These are phyloP conservation scores for Pararge aegeria DNA, from an alignment of 1,140 invertebrate species.

Conservation along the genomic window DNA sequence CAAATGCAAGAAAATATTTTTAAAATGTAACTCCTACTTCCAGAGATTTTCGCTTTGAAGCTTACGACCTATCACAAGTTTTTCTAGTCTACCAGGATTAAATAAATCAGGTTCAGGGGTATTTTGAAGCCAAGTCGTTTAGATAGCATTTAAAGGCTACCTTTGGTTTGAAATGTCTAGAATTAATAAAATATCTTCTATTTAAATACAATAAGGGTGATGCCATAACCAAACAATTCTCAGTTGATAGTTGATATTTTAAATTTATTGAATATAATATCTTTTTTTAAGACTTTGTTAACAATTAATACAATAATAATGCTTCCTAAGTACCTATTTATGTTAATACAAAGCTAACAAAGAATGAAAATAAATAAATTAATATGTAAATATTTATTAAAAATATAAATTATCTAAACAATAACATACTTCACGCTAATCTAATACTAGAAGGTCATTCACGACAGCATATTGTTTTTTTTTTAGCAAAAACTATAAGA, in stretches of 20 bases:
- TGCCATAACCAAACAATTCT: too few species aligned
- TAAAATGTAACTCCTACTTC: too few species aligned
- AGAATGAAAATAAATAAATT: constrained; percentile 43
- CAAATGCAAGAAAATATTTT: too few species aligned
- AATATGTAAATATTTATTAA: constrained; percentile 51
- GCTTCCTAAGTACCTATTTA: constrained; percentile 24
- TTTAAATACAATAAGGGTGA: too few species aligned
- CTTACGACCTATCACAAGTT: too few species aligned
- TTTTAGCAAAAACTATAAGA: constrained; percentile 53
- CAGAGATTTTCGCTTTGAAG: too few species aligned
- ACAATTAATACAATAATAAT: constrained; percentile 26
- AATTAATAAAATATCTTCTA: too few species aligned
- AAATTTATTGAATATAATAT: neutral
- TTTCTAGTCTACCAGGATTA: too few species aligned
- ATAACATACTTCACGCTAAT: constrained; percentile 57
- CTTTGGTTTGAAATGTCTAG: too few species aligned
- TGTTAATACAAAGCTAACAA: constrained; percentile 28
- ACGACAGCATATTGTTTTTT: constrained; percentile 51
- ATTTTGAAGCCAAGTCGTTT: too few species aligned
- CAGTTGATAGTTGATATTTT: neutral
- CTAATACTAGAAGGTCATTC: constrained; percentile 71
- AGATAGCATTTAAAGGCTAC: too few species aligned
- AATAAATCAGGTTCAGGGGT: too few species aligned
- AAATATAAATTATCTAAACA: constrained; percentile 65
- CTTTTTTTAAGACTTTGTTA: neutral